Percentiles rank a stretch among this genome's conserved stretches.
Conservation (phyloP, 1,140 invertebrate genomes). For the Arctopsyche grandis region DNA sequence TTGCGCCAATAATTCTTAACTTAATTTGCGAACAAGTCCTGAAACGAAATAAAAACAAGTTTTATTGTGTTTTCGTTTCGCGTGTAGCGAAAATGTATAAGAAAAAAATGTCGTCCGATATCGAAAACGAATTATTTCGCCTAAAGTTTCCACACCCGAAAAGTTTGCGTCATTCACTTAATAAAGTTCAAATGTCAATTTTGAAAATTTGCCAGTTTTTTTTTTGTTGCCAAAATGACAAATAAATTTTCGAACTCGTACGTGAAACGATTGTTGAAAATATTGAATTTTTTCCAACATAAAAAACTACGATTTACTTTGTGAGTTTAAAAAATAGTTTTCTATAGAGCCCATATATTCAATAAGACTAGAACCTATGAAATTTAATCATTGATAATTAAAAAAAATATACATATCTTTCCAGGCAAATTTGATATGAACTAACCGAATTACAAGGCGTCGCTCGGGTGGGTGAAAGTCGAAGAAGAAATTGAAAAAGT, state of each 20-base stretch:
- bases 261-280: too few species aligned
- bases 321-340: too few species aligned
- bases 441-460: too few species aligned
- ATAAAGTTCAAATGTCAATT: constrained; percentile 11
- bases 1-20: constrained; percentile 20
- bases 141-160: not conserved
- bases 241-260: not conserved
- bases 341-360: too few species aligned
- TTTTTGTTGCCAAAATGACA: not conserved
- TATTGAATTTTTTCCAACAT: too few species aligned
- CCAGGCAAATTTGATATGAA: too few species aligned
- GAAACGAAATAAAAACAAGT: constrained; percentile 18
- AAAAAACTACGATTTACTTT: too few species aligned
- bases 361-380: too few species aligned
- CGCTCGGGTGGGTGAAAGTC: too few species aligned
- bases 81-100: not conserved
- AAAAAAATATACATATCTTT: too few species aligned
- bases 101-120: not conserved
- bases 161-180: constrained; percentile 19
- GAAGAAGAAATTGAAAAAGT: too few species aligned
- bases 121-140: constrained; percentile 10
- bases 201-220: not conserved
- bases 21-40: constrained; percentile 14
- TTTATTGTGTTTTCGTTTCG: constrained; percentile 2
- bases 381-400: too few species aligned